These are phyloP conservation scores for Apostichopus japonicus DNA, from an alignment of 35 echinoderm and acorn worm genomes.

Conservation along the genomic window DNA sequence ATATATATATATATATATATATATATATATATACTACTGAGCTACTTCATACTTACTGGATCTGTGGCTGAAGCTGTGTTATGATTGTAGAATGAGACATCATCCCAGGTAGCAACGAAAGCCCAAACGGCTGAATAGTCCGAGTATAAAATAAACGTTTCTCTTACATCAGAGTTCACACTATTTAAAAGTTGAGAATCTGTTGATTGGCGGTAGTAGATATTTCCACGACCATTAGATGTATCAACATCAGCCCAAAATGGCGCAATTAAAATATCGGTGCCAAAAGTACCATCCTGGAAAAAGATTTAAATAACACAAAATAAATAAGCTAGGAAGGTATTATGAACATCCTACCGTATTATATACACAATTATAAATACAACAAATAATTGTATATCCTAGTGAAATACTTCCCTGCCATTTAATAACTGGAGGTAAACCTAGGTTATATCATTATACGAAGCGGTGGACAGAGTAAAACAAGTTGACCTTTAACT, in stretches of 20 bases:
- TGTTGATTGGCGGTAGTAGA: slow-evolving; percentile 48
- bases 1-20: no score
- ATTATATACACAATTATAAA: background rate
- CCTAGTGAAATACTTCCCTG: no score
- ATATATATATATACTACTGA: no score
- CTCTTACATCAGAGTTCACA: background rate
- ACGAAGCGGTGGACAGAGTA: no score
- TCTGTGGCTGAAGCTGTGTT: background rate
- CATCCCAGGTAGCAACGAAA: slow-evolving; percentile 49
- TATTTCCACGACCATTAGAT: background rate
- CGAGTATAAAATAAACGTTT: background rate
- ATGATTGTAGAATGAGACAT: slow-evolving; percentile 37
- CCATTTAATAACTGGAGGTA: no score
- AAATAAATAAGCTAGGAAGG: background rate
- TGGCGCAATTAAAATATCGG: slow-evolving; percentile 41
- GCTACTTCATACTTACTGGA: slow-evolving; percentile 2
- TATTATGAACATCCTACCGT: no score
- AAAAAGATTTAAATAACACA: background rate
- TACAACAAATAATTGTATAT: background rate
- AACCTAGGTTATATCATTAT: no score
- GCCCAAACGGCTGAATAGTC: slow-evolving; percentile 37
- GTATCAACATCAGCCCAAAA: slow-evolving; percentile 71
- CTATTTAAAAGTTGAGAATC: background rate
- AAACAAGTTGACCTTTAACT: no score
- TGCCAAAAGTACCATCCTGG: background rate